Percentiles rank a stretch among this genome's conserved stretches.
phyloP scores from a whole-genome alignment of 2,797 vertebrate genomes.

The Manis crassicaudata region DNA sequence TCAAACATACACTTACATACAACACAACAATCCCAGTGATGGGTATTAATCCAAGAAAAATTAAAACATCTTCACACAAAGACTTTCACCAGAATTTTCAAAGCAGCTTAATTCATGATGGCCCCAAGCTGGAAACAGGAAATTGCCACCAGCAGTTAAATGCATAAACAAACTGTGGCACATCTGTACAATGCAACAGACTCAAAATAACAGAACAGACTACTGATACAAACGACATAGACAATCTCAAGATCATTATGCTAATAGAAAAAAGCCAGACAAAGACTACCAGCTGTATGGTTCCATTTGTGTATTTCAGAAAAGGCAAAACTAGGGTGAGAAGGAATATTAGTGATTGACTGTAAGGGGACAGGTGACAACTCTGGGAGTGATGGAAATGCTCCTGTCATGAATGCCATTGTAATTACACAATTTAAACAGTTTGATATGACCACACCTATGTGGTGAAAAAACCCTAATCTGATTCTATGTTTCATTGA shows the following conservation, averaged over 20 bases:
- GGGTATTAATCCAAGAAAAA: not conserved
- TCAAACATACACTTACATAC: not conserved
- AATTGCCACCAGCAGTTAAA: not conserved
- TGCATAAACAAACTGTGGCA: not conserved
- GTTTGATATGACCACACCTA: not conserved
- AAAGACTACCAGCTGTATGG: not conserved
- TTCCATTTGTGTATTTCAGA: not conserved
- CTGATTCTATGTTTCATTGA: not conserved
- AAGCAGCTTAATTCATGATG: not conserved
- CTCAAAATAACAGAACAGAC: not conserved
- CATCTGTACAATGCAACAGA: not conserved
- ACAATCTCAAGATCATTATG: not conserved
- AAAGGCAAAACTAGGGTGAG: not conserved
- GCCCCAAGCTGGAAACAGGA: not conserved
- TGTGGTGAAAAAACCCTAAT: not conserved
- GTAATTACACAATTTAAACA: not conserved
- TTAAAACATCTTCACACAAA: not conserved
- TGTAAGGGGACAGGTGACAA: not conserved
- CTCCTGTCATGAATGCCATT: not conserved
- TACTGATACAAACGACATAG: not conserved
- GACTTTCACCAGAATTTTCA: not conserved
- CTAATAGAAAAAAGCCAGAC: not conserved
- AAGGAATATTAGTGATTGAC: not conserved
- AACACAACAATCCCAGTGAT: not conserved
- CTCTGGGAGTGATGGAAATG: not conserved